phyloP scores from a whole-genome alignment of 1,140 invertebrate species.

The Halictus rubicundus region DNA sequence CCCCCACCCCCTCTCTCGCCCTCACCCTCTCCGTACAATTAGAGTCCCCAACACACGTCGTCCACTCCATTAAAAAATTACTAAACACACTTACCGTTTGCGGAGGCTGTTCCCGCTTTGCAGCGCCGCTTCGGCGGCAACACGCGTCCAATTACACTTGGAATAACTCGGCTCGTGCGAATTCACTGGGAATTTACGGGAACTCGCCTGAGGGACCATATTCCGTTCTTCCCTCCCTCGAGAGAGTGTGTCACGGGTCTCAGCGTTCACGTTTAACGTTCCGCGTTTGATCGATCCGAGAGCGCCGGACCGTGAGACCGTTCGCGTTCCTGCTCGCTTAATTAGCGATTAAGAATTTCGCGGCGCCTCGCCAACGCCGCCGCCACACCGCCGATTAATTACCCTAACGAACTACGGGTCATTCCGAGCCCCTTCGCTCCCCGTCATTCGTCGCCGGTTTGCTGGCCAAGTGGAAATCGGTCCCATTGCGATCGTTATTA shows the following conservation, averaged over 20 bases:
- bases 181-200: no score
- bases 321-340: neutral
- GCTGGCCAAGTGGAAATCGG: neutral
- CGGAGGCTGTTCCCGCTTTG: neutral
- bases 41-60: no score
- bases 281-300: no score
- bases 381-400: neutral
- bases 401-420: neutral
- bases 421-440: neutral
- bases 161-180: neutral
- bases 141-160: neutral
- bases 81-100: neutral
- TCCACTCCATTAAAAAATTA: neutral
- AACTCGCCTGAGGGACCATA: no score
- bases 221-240: no score
- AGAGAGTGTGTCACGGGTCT: no score
- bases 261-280: no score
- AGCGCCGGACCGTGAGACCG: no score
- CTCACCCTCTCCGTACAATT: no score
- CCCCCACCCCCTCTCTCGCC: no score
- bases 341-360: conserved; percentile 26
- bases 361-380: neutral
- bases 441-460: neutral
- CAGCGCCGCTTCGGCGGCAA: neutral
- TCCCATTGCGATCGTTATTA: neutral